Conservation (phyloP, 1,140 invertebrate genomes). For the Plectrocnemia conspersa region DNA sequence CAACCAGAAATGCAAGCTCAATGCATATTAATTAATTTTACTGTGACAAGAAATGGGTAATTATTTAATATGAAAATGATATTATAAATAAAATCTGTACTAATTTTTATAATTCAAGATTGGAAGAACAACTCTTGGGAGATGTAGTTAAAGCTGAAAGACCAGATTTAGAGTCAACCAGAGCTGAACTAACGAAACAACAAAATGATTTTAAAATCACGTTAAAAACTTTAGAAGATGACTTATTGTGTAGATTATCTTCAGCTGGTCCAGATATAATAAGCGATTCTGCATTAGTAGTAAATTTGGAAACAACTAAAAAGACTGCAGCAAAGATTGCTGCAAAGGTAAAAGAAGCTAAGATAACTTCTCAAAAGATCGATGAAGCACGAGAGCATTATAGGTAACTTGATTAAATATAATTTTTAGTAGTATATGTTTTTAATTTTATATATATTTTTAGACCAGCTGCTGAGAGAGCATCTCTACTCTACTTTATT, state of each 20-base stretch:
- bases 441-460: constrained; percentile 25
- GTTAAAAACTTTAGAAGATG: constrained; percentile 85
- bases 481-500: constrained; percentile 91
- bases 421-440: constrained; percentile 10
- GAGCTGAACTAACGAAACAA: constrained; percentile 77
- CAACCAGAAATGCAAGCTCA: constrained; percentile 96
- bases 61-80: neutral
- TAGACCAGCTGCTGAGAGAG: constrained; percentile 75
- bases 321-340: constrained; percentile 88
- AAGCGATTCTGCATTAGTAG: constrained; percentile 82
- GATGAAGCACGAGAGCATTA: constrained; percentile 88
- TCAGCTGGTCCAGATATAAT: constrained; percentile 87
- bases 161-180: constrained; percentile 79
- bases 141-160: constrained; percentile 91
- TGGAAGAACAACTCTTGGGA: constrained; percentile 90
- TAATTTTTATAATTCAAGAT: constrained; percentile 37
- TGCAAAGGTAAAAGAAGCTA: constrained; percentile 78
- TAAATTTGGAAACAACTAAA: constrained; percentile 91
- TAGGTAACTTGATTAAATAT: constrained; percentile 38
- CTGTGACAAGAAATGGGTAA: constrained; percentile 81
- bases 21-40: constrained; percentile 92
- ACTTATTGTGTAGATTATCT: constrained; percentile 77
- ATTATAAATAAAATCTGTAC: neutral
- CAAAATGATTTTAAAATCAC: constrained; percentile 95
- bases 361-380: constrained; percentile 79